Evolutionary conservation across 2,797 vertebrate genomes (phyloP).

Genomic region (Bovichtus diacanthus): DNA sequence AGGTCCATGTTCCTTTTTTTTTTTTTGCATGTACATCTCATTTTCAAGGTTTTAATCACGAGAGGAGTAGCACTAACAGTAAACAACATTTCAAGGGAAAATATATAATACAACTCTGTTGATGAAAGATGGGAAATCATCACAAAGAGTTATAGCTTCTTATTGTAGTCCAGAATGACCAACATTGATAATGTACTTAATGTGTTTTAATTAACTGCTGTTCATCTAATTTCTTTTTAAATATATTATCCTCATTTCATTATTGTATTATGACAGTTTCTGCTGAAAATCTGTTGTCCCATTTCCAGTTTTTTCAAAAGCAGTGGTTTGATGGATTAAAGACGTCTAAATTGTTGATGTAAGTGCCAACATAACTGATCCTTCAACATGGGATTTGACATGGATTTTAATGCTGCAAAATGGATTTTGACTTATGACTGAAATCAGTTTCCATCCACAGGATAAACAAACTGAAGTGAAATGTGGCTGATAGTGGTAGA

Average conservation of each 20-base stretch:
- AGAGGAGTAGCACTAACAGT: not conserved
- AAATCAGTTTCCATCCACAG: slow-evolving; percentile 20
- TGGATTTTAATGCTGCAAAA: slow-evolving; percentile 18
- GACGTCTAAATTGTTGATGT: not conserved
- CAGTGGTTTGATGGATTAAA: slow-evolving; percentile 16
- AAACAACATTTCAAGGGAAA: not conserved
- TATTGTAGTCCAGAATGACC: not conserved
- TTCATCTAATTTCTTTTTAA: not conserved
- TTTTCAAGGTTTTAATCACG: slow-evolving; percentile 16
- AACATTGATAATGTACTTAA: not conserved
- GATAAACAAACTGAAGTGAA: slow-evolving; percentile 15
- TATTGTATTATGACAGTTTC: not conserved
- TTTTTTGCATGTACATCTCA: slow-evolving; percentile 7
- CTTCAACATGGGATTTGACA: slow-evolving; percentile 1
- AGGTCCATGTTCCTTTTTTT: not conserved
- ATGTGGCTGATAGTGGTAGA: not conserved
- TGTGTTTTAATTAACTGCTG: not conserved
- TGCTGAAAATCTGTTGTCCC: not conserved
- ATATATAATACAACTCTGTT: not conserved
- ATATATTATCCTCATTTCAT: not conserved
- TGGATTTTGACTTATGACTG: slow-evolving; percentile 15
- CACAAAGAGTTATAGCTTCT: not conserved
- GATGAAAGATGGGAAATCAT: not conserved
- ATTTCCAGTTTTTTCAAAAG: slow-evolving; percentile 9
- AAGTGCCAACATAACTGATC: slow-evolving; percentile 14